Conservation (phyloP, 2,888 invertebrate genomes). For the Onchidella celtica region DNA sequence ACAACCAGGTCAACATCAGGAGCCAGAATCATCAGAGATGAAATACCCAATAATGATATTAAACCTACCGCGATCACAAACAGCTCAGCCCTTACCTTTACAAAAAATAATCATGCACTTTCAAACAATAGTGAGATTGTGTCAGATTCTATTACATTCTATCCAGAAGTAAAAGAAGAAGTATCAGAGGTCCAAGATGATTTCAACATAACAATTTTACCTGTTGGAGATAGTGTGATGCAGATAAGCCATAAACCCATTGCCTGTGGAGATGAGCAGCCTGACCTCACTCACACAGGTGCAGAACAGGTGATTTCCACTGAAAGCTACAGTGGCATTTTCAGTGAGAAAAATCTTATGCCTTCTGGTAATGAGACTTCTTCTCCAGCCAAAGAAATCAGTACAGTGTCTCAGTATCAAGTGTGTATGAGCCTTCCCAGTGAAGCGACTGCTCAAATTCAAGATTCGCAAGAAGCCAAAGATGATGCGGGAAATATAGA, state of each 20-base stretch:
- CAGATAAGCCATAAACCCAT: conserved; percentile 6
- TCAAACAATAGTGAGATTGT: not conserved
- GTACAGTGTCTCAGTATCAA: too few species aligned
- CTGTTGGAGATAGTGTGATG: conserved; percentile 21
- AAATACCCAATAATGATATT: conserved; percentile 8
- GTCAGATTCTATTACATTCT: conserved; percentile 14
- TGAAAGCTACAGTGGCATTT: not conserved
- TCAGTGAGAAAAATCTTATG: not conserved
- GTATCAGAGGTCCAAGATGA: not conserved
- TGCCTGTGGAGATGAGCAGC: not conserved
- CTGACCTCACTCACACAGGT: not conserved
- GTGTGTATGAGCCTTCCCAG: conserved; percentile 6
- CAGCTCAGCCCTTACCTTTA: not conserved
- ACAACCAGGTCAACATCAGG: conserved; percentile 31
- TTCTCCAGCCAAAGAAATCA: too few species aligned
- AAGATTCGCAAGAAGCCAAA: too few species aligned
- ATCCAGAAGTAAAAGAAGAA: conserved; percentile 33
- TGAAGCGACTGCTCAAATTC: not conserved
- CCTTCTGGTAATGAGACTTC: not conserved
- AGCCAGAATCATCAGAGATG: conserved; percentile 31
- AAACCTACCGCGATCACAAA: not conserved
- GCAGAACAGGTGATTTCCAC: not conserved
- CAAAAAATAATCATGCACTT: not conserved
- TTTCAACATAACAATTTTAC: conserved; percentile 32
- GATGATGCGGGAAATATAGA: not conserved